phyloP scores from a whole-genome alignment of 2,797 vertebrate genomes.

The Myotis planiceps region DNA sequence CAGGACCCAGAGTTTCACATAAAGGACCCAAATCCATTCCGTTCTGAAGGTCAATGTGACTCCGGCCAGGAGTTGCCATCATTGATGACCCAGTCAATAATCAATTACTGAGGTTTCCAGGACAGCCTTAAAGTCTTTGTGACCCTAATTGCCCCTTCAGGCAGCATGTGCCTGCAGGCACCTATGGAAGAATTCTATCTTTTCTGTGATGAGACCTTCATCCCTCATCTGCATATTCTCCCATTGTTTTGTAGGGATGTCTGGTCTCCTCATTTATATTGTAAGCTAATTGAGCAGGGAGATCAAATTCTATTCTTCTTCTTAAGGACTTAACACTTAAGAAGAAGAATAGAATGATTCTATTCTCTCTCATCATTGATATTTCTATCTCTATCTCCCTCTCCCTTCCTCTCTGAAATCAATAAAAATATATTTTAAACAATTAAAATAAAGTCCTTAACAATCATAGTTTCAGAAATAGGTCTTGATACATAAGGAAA shows the following conservation, averaged over 20 bases:
- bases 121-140: too few relatives aligned
- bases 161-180: too few relatives aligned
- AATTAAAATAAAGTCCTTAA: neutral
- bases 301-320: neutral
- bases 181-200: too few relatives aligned
- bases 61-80: neutral
- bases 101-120: neutral
- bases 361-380: too few relatives aligned
- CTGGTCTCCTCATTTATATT: neutral
- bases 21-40: neutral
- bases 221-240: neutral
- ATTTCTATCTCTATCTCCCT: too few relatives aligned
- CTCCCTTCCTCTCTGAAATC: too few relatives aligned
- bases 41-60: neutral
- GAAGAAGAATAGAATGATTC: too few relatives aligned
- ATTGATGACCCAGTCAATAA: neutral
- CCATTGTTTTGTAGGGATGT: neutral
- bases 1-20: neutral
- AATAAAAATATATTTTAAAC: too few relatives aligned
- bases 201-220: neutral
- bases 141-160: too few relatives aligned
- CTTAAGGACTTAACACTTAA: neutral
- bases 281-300: neutral
- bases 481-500: neutral
- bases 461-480: neutral